A percentile compares a stretch with the other conserved stretches of the same genome.
These are phyloP conservation scores for Torymus texanus DNA, from an alignment of 2,888 invertebrate genomes.

Conservation along the genomic window DNA sequence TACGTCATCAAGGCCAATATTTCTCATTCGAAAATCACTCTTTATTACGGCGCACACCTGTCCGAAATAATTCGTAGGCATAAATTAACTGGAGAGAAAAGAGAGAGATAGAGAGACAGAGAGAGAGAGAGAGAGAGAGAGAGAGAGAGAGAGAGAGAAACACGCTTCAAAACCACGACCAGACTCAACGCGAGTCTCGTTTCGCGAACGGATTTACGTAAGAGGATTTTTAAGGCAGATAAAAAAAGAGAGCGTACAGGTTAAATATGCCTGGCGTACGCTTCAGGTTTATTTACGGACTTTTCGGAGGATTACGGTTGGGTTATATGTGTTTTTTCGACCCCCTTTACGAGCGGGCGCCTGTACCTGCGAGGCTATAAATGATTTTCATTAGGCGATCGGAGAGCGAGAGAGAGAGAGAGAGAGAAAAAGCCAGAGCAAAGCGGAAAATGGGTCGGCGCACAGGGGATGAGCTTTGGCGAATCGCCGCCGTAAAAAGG, in stretches of 20 bases:
- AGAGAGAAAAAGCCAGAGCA: too few species aligned
- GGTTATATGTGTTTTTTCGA: constrained; percentile 35
- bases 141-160: neutral
- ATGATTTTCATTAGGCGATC: constrained; percentile 43
- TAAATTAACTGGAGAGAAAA: neutral
- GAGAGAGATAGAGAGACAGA: neutral
- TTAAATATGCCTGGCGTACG: constrained; percentile 35
- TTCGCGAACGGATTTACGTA: constrained; percentile 40
- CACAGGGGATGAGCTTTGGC: too few species aligned
- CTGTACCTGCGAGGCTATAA: constrained; percentile 15
- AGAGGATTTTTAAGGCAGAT: constrained; percentile 41
- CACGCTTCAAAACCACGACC: constrained; percentile 18
- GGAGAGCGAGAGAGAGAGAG: too few species aligned
- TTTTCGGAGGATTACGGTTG: constrained; percentile 42
- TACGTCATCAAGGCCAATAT: too few species aligned
- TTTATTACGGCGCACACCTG: too few species aligned
- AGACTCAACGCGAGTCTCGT: constrained; percentile 14
- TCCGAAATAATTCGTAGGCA: too few species aligned
- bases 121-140: neutral
- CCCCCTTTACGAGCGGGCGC: constrained; percentile 29
- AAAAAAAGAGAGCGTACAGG: constrained; percentile 14
- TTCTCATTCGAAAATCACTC: too few species aligned
- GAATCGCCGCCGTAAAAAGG: too few species aligned
- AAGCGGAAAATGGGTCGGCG: too few species aligned
- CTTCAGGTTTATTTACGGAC: constrained; percentile 45